A percentile compares a stretch with the other conserved stretches of the same genome.
These are phyloP conservation scores for Cotesia vestalis DNA, from an alignment of 1,140 invertebrate genomes.

Conservation along the genomic window DNA sequence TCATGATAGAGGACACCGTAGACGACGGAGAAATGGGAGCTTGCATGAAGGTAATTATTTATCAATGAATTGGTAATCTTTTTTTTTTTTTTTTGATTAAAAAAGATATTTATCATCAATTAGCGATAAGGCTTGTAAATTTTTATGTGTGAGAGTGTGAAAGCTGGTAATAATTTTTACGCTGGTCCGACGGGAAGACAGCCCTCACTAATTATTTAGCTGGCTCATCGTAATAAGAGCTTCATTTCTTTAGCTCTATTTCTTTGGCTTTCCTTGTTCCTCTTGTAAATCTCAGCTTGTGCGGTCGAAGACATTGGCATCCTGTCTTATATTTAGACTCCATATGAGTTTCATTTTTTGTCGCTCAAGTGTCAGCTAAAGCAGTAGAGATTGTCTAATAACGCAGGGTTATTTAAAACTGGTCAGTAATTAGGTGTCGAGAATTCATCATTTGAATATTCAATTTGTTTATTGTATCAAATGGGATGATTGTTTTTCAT, in stretches of 20 bases:
- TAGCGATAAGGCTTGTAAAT: neutral
- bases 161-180: neutral
- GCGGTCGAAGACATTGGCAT: conserved; percentile 28
- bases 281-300: conserved; percentile 14
- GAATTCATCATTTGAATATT: too few species aligned
- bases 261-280: neutral
- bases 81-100: neutral
- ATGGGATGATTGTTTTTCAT: too few species aligned
- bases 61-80: too few species aligned
- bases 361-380: neutral
- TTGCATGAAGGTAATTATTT: conserved; percentile 64
- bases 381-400: too few species aligned
- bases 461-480: too few species aligned
- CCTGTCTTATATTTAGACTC: conserved; percentile 30
- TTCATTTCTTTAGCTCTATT: neutral
- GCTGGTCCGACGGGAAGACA: conserved; percentile 4
- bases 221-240: neutral
- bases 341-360: conserved; percentile 19
- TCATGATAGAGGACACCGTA: conserved; percentile 52
- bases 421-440: too few species aligned
- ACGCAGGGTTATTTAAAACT: too few species aligned
- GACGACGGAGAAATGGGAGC: conserved; percentile 61
- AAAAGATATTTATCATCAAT: neutral
- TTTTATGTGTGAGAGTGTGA: neutral
- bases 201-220: conserved; percentile 8